A percentile compares a stretch with the other conserved stretches of the same genome.
Conservation (phyloP, 2,797 vertebrate genomes). For the Syncerus caffer region DNA sequence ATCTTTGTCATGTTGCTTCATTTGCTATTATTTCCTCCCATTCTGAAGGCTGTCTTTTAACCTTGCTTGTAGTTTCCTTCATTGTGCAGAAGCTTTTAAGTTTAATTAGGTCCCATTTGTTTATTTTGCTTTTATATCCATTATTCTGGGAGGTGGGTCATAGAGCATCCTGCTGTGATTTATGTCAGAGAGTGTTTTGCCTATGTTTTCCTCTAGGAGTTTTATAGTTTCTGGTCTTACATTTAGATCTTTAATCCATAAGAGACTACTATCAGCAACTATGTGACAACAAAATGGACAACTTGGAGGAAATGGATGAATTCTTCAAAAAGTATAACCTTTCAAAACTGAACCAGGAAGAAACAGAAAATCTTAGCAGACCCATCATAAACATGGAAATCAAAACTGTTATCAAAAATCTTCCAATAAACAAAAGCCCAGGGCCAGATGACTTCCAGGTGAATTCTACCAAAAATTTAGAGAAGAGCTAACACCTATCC, state of each 20-base stretch:
- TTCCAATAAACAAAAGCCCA: background rate
- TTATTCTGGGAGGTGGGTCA: background rate
- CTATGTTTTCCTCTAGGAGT: background rate
- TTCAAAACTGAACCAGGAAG: background rate
- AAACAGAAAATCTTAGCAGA: background rate
- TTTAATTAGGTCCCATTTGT: background rate
- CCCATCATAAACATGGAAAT: background rate
- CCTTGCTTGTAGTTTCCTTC: background rate
- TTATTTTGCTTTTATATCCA: background rate
- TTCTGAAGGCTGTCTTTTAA: background rate
- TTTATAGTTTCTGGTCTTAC: background rate
- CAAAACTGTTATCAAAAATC: fast-evolving
- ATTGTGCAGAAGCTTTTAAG: background rate
- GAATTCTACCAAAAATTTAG: background rate
- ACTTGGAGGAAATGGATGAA: background rate
- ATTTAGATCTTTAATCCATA: background rate
- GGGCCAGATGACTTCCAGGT: background rate
- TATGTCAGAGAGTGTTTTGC: background rate
- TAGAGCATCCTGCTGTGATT: background rate
- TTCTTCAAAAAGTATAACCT: background rate
- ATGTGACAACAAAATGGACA: background rate
- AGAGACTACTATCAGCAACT: background rate
- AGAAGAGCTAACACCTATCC: background rate
- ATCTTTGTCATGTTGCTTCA: background rate
- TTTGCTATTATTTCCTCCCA: background rate